A percentile compares a stretch with the other conserved stretches of the same genome.
Conservation (phyloP, 2,113 vertebrate genomes). For the Thunnus thynnus region DNA sequence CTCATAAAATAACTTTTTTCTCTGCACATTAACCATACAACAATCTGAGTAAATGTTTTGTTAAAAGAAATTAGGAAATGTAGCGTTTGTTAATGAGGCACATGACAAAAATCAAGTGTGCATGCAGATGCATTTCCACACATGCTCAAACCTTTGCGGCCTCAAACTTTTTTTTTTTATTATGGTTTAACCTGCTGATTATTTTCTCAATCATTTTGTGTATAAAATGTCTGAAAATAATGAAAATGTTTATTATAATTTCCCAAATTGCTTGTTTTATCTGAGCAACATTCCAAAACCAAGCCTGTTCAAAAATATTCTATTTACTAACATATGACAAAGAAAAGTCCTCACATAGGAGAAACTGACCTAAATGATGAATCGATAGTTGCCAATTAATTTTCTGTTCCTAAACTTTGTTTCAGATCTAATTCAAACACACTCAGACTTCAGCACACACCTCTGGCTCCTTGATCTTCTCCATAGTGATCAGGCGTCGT, state of each 20-base stretch:
- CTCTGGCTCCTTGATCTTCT: constrained; percentile 96
- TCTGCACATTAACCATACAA: neutral
- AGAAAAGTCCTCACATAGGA: neutral
- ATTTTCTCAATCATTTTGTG: neutral
- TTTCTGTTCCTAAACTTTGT: neutral
- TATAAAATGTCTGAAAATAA: too few species aligned
- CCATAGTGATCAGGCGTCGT: constrained; percentile 96
- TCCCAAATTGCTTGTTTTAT: too few species aligned
- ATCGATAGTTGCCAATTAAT: neutral
- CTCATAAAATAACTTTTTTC: neutral
- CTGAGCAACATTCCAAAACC: too few species aligned
- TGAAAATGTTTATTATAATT: too few species aligned
- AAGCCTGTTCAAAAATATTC: too few species aligned
- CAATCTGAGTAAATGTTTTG: neutral
- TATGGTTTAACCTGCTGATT: neutral
- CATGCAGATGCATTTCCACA: neutral
- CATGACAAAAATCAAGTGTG: neutral
- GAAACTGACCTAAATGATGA: neutral
- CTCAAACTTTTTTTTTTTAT: neutral
- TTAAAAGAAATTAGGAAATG: too few species aligned
- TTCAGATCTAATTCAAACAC: neutral
- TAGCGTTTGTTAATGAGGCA: neutral
- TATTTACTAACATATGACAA: too few species aligned
- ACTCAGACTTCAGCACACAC: constrained; percentile 75
- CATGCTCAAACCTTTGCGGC: neutral